Percentiles rank a stretch among this genome's conserved stretches.
Evolutionary conservation across 2,888 invertebrate species (phyloP).

Genomic region (Mantis religiosa): DNA sequence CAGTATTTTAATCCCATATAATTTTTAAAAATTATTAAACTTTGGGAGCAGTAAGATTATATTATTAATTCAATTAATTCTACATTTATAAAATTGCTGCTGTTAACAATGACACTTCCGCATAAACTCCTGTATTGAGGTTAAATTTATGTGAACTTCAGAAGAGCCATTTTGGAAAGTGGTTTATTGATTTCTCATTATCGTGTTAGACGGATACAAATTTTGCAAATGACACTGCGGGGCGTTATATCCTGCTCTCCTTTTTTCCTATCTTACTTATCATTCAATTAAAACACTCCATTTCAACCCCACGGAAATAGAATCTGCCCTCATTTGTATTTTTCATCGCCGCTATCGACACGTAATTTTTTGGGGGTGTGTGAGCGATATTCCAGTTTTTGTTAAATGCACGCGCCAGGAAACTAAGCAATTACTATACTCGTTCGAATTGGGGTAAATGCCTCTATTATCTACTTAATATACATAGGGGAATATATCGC

Average conservation of each 20-base stretch:
- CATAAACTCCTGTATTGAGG: no score
- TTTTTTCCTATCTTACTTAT: neutral
- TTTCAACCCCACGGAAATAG: neutral
- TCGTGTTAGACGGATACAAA: neutral
- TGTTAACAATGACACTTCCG: no score
- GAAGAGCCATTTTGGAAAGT: neutral
- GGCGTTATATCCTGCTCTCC: neutral
- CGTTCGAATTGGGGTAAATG: neutral
- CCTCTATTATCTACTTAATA: neutral
- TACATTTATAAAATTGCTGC: no score
- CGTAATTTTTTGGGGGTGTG: neutral
- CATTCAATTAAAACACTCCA: neutral
- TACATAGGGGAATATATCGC: neutral
- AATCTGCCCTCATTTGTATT: neutral
- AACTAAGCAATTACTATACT: neutral
- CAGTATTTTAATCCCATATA: no score
- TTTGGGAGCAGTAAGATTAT: no score
- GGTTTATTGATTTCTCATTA: slow-evolving; percentile 3
- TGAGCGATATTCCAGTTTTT: neutral
- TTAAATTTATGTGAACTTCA: neutral
- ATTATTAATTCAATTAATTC: no score
- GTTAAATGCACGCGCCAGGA: neutral
- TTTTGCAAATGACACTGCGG: neutral
- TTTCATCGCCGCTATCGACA: neutral
- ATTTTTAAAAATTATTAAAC: no score